Evolutionary conservation across 2,797 vertebrate genomes (phyloP).

Genomic region (Amniataba percoides): DNA sequence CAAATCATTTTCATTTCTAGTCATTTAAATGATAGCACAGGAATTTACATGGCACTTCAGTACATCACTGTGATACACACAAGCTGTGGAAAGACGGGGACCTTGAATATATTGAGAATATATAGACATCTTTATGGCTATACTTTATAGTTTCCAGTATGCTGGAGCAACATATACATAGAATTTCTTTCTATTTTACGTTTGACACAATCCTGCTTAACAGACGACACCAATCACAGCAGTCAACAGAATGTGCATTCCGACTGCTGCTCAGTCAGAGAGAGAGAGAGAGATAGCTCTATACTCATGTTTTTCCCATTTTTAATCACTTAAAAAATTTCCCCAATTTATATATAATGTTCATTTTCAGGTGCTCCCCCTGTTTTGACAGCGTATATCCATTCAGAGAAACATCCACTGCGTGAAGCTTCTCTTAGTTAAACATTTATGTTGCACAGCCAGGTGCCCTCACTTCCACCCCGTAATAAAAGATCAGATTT

Average conservation of each 20-base stretch:
- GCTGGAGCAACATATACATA: too few species aligned
- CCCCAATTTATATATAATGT: neutral
- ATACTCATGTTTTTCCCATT: neutral
- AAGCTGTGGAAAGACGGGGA: neutral
- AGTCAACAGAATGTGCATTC: neutral
- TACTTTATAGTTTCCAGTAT: too few species aligned
- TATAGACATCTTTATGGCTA: neutral
- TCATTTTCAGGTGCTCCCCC: neutral
- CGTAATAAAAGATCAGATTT: slow-evolving; percentile 11
- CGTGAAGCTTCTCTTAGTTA: slow-evolving; percentile 3
- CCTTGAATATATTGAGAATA: neutral
- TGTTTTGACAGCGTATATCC: neutral
- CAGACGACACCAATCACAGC: neutral
- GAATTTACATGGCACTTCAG: neutral
- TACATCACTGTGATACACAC: neutral
- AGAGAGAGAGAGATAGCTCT: too few species aligned
- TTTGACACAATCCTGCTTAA: too few species aligned
- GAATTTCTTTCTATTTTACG: too few species aligned
- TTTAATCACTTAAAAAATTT: neutral
- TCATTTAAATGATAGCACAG: slow-evolving; percentile 1
- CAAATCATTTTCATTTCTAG: neutral
- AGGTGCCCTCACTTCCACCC: slow-evolving; percentile 20
- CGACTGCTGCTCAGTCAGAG: neutral
- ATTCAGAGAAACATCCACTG: slow-evolving; percentile 4
- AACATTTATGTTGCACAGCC: slow-evolving; percentile 16